Evolutionary conservation across 2,113 vertebrate species (phyloP), one percentile per base, ranked within the genome.

Genomic region (Colossoma macropomum): DNA sequence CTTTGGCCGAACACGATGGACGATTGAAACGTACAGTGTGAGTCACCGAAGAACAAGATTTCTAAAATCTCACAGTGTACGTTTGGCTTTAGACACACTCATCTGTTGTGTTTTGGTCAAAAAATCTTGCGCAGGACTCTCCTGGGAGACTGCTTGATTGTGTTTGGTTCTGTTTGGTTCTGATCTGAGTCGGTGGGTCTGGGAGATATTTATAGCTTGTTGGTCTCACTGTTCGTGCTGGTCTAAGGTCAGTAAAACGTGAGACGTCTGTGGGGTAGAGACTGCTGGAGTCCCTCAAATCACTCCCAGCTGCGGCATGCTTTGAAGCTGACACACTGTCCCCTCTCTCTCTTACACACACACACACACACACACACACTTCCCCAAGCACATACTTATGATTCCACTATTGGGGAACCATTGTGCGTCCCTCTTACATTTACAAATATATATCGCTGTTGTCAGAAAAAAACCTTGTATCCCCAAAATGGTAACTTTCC

Each of bases 281-380:
- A 90, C 91, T 91, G 88, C 83, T 92, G 91, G 90, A 93, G 90
- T 89, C 92, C 90, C 70, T 80, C 89, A 93, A 94, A 95, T 93
- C 86, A 93, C 85, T 94, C 89, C 93, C 93, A 94, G 93, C 92
- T 95, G 94, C 89, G 78, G 84, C 79, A 50, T 86, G 89, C 93
- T 95, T 93, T 94, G 91, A 93, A 92, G 88, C 88, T 88, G 78
- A 85, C 54, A 68, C 62, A 81, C 30, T 78, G 71, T 75, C 66
- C 72, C 62, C 23, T 68, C 30, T 82, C 15, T 34, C 45, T 65
- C n/a, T 65, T 32, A 27, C 9, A 45, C n/a, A 62, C n/a, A 38
- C 69, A 73, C 69, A 27, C 9, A 45, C n/a, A 62, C n/a, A 38
- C 69, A 73, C 69, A 63, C 63, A 34, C 77, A 56, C 65, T 32